Base-by-base conservation (phyloP, 2,797 vertebrate species). In the Lycodopsis pacificus region DNA sequence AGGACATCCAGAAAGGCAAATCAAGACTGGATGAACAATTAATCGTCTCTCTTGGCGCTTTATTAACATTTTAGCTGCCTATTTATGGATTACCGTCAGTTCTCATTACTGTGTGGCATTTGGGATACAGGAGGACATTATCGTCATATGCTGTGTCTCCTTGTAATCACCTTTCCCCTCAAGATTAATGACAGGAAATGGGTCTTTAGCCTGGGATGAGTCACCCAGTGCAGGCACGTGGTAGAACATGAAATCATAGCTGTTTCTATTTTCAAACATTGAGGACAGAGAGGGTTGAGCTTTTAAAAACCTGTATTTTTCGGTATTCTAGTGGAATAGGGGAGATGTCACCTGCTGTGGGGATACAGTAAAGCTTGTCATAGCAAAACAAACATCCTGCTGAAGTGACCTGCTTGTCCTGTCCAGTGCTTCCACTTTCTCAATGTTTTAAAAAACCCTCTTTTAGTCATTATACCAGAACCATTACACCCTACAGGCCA, bases 181-280 rank as follows among this genome's bases (percentile, higher is more conserved):
- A 80, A 48, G 86, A 90, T 89, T 90, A 91, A 91, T 87, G 78
- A 65, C 42, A 49, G 78, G 58, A 80, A 90, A 84, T 71, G 30
- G 56, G 56, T 83, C 82, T 87, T 86, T 36, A 77, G 73, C 70
- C 34, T 7, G n/a, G 5, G 49, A 81, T 87, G 83, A 90, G 84
- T 91, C 87, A 91, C 65, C 27, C 51, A 51, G 65, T 19, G 38
- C 53, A 54, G 42, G 59, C 30, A 76, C 64, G 80, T 81, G 79
- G 44, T 70, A 71, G 73, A 84, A 67, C 63, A 82, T 59, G 83
- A 81, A 80, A 81, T 84, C 80, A 82, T 69, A 58, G 51, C n/a
- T 4, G 3, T 84, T 89, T 84, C 81, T 89, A 79, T 87, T 77
- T 86, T 84, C 54, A 84, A 81, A 83, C 32, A 46, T 4, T 4